Evolutionary conservation across 2,113 vertebrate species (phyloP).

Genomic region (Anguilla japonica): DNA sequence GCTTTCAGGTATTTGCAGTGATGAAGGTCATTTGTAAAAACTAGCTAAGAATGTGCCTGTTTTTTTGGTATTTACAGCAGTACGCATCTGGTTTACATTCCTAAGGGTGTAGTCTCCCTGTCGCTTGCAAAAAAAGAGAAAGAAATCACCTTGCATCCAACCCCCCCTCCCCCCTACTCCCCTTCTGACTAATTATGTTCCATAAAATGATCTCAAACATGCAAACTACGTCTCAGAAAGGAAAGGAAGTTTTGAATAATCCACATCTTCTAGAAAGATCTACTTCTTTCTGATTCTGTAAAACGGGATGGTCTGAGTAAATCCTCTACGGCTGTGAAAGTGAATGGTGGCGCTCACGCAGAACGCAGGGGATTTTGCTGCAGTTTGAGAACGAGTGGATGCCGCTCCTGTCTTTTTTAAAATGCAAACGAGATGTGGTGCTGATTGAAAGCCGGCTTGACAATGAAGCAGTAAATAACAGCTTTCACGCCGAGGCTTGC

Average conservation of each 20-base stretch:
- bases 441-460: conserved; percentile 17
- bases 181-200: not conserved
- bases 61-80: not conserved
- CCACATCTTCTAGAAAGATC: not conserved
- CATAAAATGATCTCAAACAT: not conserved
- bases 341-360: not conserved
- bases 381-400: not conserved
- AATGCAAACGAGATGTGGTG: conserved; percentile 1
- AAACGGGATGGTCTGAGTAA: not conserved
- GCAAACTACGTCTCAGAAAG: not conserved
- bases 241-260: conserved; percentile 5
- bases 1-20: not conserved
- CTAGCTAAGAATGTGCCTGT: not conserved
- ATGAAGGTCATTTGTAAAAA: not conserved
- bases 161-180: not conserved
- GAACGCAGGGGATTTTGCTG: not conserved
- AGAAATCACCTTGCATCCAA: not conserved
- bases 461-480: conserved; percentile 30
- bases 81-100: not conserved
- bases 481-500: conserved; percentile 30
- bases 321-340: not conserved
- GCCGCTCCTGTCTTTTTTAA: not conserved
- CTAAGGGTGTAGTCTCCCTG: not conserved
- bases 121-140: not conserved
- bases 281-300: not conserved